Conservation (phyloP, 2,797 vertebrate genomes). For the Vireo griseus region DNA sequence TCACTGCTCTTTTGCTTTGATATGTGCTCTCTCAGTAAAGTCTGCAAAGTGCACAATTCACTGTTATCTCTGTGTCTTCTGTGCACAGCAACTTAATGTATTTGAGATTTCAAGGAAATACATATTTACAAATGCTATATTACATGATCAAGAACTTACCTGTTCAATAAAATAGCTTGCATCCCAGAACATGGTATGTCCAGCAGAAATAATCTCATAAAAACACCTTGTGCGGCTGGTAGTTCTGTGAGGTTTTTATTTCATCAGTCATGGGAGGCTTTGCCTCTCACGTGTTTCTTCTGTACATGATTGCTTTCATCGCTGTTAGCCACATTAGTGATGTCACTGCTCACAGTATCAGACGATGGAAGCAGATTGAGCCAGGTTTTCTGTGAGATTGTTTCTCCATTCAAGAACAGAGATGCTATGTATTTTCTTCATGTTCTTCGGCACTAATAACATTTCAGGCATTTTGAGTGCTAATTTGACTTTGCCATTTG, state of each 20-base stretch:
- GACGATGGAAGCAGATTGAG: neutral
- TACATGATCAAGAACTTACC: neutral
- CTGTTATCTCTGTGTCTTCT: neutral
- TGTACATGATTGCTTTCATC: neutral
- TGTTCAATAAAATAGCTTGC: neutral
- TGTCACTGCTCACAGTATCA: neutral
- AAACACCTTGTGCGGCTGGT: neutral
- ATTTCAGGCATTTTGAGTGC: neutral
- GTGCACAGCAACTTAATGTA: neutral
- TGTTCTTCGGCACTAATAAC: neutral
- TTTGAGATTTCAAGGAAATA: neutral
- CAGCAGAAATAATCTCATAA: neutral
- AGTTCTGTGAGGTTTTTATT: constrained; percentile 8
- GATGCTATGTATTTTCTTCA: neutral
- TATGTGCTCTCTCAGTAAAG: neutral
- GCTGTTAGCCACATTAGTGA: neutral
- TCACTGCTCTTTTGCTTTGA: neutral
- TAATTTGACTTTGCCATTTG: constrained; percentile 15
- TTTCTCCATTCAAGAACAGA: neutral
- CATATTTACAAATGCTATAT: neutral
- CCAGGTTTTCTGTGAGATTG: neutral
- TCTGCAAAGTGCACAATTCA: neutral
- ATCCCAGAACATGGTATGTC: neutral
- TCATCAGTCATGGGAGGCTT: neutral
- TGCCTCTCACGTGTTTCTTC: neutral